phyloP scores from a whole-genome alignment of 2,797 vertebrate species.

The Delichon dasypus region DNA sequence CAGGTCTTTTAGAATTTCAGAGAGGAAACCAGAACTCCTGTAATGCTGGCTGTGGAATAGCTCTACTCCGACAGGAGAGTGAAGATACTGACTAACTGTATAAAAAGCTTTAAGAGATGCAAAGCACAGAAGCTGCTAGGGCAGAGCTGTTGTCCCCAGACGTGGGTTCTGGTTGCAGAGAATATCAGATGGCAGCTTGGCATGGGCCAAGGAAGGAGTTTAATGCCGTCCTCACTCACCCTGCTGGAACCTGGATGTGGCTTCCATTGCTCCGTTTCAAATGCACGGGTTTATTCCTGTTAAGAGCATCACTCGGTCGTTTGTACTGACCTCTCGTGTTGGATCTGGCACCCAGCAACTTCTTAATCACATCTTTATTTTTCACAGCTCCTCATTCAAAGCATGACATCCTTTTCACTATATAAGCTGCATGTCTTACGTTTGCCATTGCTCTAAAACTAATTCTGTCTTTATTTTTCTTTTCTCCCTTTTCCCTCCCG shows the following conservation, averaged over 20 bases:
- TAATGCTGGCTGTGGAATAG: neutral
- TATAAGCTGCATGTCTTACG: conserved; percentile 89
- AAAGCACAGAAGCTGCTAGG: neutral
- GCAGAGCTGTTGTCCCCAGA: neutral
- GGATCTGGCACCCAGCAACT: conserved; percentile 54
- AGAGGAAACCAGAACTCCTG: neutral
- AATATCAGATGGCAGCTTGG: neutral
- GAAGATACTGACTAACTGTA: neutral
- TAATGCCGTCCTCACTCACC: conserved; percentile 2
- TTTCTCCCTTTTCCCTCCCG: conserved; percentile 73
- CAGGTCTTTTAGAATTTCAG: neutral
- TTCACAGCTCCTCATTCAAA: conserved; percentile 85
- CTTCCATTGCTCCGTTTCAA: neutral
- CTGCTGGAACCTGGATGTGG: neutral
- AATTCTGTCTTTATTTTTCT: conserved; percentile 95
- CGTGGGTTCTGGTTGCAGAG: neutral
- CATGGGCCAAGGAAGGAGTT: neutral
- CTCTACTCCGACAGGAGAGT: neutral
- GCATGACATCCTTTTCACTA: conserved; percentile 85
- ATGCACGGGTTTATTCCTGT: conserved; percentile 50
- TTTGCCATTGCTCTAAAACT: conserved; percentile 89
- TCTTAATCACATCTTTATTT: conserved; percentile 68
- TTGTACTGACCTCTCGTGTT: conserved; percentile 54
- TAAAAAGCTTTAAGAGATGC: neutral
- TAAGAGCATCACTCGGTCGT: conserved; percentile 37